Conservation (phyloP, 2,113 vertebrate species). For the Carollia perspicillata region DNA sequence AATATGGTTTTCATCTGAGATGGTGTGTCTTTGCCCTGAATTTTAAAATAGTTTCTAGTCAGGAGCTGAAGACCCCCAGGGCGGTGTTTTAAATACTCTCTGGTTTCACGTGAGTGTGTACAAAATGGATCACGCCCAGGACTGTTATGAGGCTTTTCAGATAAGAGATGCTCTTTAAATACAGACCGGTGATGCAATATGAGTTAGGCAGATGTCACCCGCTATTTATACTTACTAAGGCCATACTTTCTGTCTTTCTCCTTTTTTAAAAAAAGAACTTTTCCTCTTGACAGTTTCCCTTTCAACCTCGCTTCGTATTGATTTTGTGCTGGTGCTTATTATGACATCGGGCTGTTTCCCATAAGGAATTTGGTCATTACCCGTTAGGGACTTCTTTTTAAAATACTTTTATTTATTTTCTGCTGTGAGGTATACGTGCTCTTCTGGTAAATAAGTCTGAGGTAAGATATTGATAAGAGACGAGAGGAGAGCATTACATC, state of each 20-base stretch:
- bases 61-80: background rate
- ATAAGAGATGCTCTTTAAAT: background rate
- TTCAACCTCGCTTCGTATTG: background rate
- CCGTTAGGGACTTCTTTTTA: conserved; percentile 60
- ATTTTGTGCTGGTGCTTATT: conserved; percentile 42
- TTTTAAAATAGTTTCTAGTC: background rate
- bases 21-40: background rate
- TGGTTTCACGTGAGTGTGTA: background rate
- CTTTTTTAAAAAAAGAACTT: background rate
- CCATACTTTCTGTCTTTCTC: background rate
- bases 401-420: conserved; percentile 68
- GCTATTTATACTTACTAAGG: background rate
- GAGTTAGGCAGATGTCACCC: background rate
- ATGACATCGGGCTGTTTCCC: conserved; percentile 40
- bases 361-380: conserved; percentile 51
- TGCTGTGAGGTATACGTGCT: conserved; percentile 46
- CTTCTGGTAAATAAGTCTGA: conserved; percentile 76
- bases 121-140: background rate
- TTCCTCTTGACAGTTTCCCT: conserved; percentile 35
- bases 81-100: background rate
- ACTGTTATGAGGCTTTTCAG: background rate
- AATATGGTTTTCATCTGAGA: background rate
- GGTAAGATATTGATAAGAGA: conserved; percentile 70
- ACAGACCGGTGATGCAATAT: background rate
- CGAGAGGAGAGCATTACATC: conserved; percentile 48